These are phyloP conservation scores for Minunthozetes semirufus DNA, from an alignment of 2,888 invertebrate species.

Conservation along the genomic window DNA sequence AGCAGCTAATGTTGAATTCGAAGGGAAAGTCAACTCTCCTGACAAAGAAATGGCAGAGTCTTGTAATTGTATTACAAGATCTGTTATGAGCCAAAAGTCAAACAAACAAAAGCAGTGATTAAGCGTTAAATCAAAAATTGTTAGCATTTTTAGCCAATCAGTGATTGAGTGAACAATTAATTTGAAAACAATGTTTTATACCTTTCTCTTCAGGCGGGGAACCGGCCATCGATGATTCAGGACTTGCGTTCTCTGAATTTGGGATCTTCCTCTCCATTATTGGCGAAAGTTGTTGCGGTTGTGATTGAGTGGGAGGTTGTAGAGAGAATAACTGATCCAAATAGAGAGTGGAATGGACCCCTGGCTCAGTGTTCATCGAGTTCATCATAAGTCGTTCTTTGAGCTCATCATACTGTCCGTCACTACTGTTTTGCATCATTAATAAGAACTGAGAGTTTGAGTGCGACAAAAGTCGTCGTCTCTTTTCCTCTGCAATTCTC, in stretches of 20 bases:
- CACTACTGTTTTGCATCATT: slow-evolving; percentile 36
- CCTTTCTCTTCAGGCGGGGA: neutral
- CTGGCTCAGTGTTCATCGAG: slow-evolving; percentile 82
- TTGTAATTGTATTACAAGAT: slow-evolving; percentile 28
- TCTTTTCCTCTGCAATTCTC: slow-evolving; percentile 86
- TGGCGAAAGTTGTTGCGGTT: slow-evolving; percentile 29
- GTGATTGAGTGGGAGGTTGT: neutral
- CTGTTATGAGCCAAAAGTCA: neutral
- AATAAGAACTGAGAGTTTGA: slow-evolving; percentile 35
- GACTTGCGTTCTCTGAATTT: slow-evolving; percentile 12
- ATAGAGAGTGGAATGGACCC: slow-evolving; percentile 84
- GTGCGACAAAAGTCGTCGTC: slow-evolving; percentile 46
- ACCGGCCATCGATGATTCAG: slow-evolving; percentile 6
- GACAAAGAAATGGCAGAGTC: slow-evolving; percentile 30
- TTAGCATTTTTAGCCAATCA: neutral
- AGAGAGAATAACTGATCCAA: slow-evolving; percentile 60
- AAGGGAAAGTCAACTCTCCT: slow-evolving; percentile 27
- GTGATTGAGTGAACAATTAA: neutral
- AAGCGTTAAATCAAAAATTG: neutral
- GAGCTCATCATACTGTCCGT: slow-evolving; percentile 29
- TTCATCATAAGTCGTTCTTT: slow-evolving; percentile 60
- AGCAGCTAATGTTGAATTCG: slow-evolving; percentile 19
- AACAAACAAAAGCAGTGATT: slow-evolving; percentile 4
- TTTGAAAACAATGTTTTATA: neutral
- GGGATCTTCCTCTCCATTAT: slow-evolving; percentile 32